Evolutionary conservation across 1,140 invertebrate species (phyloP).

Genomic region (Acromyrmex charruanus): DNA sequence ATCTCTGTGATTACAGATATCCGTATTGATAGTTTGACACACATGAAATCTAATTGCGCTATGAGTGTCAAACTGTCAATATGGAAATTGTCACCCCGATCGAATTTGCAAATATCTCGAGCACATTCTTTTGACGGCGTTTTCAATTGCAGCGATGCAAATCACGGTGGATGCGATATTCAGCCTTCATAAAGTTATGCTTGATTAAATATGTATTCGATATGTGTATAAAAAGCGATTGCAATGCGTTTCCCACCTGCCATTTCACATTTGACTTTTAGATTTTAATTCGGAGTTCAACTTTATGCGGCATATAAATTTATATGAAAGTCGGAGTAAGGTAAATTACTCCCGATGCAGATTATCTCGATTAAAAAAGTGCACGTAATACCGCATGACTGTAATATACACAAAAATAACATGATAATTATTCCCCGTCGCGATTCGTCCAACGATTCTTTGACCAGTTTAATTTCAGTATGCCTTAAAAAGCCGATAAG

Average conservation of each 20-base stretch:
- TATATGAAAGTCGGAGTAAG: constrained; percentile 2
- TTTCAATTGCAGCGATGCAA: constrained; percentile 17
- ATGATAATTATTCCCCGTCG: neutral
- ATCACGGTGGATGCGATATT: neutral
- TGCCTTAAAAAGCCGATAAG: neutral
- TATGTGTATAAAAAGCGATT: constrained; percentile 30
- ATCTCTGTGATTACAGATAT: neutral
- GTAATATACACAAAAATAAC: neutral
- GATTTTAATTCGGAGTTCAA: constrained; percentile 15
- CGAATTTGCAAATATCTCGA: constrained; percentile 24
- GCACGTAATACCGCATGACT: neutral
- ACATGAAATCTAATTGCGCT: neutral
- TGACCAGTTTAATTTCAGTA: neutral
- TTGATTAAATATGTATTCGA: constrained; percentile 20
- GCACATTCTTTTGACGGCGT: constrained; percentile 17
- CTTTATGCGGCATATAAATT: neutral
- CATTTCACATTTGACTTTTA: constrained; percentile 37
- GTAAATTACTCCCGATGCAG: neutral
- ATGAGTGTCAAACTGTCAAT: constrained; percentile 2
- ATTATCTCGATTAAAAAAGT: neutral
- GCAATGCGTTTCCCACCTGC: neutral
- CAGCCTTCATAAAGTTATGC: constrained; percentile 18
- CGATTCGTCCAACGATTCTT: neutral
- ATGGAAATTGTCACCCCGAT: constrained; percentile 7
- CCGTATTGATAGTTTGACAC: neutral